phyloP scores from a whole-genome alignment of 2,888 invertebrate species.

The Acrocyrtus sp. region DNA sequence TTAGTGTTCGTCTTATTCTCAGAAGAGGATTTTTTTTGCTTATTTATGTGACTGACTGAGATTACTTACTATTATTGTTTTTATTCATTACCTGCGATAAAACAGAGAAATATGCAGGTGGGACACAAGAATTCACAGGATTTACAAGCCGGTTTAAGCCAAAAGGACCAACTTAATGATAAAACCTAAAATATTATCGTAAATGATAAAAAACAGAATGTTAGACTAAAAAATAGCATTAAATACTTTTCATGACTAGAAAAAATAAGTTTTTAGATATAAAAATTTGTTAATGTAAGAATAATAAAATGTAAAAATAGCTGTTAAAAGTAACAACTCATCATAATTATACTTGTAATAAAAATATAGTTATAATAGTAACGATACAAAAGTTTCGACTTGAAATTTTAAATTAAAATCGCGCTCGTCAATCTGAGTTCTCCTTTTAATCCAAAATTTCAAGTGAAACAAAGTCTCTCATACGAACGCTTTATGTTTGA shows the following conservation, averaged over 20 bases:
- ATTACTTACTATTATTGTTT: too few species aligned
- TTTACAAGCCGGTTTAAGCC: constrained; percentile 50
- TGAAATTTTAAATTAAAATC: constrained; percentile 57
- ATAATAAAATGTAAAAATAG: too few species aligned
- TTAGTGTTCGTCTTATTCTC: constrained; percentile 10
- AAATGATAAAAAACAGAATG: constrained; percentile 1
- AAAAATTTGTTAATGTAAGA: neutral
- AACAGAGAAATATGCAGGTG: constrained; percentile 39
- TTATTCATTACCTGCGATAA: constrained; percentile 45
- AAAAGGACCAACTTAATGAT: constrained; percentile 56
- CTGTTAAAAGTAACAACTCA: too few species aligned
- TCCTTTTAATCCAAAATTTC: constrained; percentile 56
- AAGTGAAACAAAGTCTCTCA: constrained; percentile 56
- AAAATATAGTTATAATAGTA: constrained; percentile 16
- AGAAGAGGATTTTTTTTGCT: constrained; percentile 10
- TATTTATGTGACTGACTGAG: constrained; percentile 24
- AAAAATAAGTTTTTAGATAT: constrained; percentile 11
- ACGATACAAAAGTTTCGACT: constrained; percentile 49
- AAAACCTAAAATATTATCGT: constrained; percentile 37
- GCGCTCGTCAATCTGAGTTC: constrained; percentile 41
- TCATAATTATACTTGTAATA: neutral
- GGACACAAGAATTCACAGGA: constrained; percentile 42
- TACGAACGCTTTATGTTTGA: constrained; percentile 86
- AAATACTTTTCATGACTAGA: too few species aligned
- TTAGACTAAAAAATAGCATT: constrained; percentile 13